Percentiles rank a stretch among this genome's conserved stretches.
phyloP scores from a whole-genome alignment of 1,140 invertebrate genomes.

The Apis cerana region DNA sequence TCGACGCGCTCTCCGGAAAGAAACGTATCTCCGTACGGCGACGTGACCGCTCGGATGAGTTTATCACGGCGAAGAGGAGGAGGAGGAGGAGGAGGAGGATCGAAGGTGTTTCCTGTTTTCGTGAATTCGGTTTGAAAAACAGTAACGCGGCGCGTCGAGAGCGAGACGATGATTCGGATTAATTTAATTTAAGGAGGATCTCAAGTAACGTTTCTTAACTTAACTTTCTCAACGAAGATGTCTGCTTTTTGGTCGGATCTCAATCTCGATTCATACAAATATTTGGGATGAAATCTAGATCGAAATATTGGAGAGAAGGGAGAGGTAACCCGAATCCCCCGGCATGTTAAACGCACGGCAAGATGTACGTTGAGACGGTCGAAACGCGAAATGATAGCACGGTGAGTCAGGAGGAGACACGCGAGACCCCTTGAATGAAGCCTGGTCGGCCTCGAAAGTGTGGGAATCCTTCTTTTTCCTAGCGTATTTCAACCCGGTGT shows the following conservation, averaged over 20 bases:
- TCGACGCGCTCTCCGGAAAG: conserved; percentile 23
- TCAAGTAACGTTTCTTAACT: too few species aligned
- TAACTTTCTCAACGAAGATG: too few species aligned
- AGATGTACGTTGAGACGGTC: not conserved
- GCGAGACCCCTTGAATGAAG: conserved; percentile 48
- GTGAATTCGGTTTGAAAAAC: too few species aligned
- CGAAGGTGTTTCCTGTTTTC: too few species aligned
- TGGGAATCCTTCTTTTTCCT: conserved; percentile 54
- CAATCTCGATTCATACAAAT: too few species aligned
- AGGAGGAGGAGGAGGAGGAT: not conserved
- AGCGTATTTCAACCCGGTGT: conserved; percentile 45
- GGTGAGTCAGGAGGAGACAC: conserved; percentile 11
- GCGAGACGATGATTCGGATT: too few species aligned
- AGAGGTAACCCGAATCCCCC: not conserved
- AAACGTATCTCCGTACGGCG: not conserved
- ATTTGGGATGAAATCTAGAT: too few species aligned
- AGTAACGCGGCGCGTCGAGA: too few species aligned
- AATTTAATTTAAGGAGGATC: too few species aligned
- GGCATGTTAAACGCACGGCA: too few species aligned
- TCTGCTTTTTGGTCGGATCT: too few species aligned
- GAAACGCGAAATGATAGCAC: conserved; percentile 30
- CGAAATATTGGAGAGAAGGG: not conserved
- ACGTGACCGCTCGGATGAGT: conserved; percentile 27
- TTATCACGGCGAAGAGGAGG: not conserved
- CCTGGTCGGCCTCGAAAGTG: conserved; percentile 41